Conservation (phyloP, 2,888 invertebrate genomes). For the Amblyjoppa fuscipennis region DNA sequence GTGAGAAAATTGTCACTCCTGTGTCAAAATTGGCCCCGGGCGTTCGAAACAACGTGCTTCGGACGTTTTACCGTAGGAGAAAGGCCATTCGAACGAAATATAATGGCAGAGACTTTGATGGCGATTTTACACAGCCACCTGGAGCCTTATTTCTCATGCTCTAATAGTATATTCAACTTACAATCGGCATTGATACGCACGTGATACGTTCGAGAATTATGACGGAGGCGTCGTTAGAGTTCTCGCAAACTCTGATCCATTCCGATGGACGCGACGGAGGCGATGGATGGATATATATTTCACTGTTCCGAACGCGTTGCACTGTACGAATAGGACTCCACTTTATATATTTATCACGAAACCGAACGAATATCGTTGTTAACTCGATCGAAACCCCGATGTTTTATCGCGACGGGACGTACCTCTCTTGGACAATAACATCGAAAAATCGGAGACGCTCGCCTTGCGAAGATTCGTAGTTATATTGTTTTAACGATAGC, state of each 20-base stretch:
- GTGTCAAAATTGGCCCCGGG: neutral
- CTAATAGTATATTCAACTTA: neutral
- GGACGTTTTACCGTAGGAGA: conserved; percentile 5
- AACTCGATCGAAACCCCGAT: neutral
- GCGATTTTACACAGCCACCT: neutral
- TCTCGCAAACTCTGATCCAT: neutral
- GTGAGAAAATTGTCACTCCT: conserved; percentile 59
- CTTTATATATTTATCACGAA: neutral
- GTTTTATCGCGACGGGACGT: neutral
- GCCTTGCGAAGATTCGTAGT: neutral
- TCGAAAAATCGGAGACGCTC: neutral
- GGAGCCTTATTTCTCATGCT: neutral
- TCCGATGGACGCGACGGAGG: neutral
- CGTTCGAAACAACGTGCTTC: neutral
- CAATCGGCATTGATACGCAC: neutral
- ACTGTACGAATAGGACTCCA: neutral
- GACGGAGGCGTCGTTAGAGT: neutral
- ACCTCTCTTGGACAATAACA: neutral
- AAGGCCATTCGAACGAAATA: conserved; percentile 43
- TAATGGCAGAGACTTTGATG: conserved; percentile 3
- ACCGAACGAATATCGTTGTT: neutral
- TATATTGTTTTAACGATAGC: neutral
- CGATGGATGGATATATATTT: neutral
- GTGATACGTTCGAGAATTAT: neutral
- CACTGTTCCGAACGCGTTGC: neutral